Percentiles rank a stretch among this genome's conserved stretches.
These are phyloP conservation scores for Sylvia borin DNA, from an alignment of 2,797 vertebrate genomes.

Conservation along the genomic window DNA sequence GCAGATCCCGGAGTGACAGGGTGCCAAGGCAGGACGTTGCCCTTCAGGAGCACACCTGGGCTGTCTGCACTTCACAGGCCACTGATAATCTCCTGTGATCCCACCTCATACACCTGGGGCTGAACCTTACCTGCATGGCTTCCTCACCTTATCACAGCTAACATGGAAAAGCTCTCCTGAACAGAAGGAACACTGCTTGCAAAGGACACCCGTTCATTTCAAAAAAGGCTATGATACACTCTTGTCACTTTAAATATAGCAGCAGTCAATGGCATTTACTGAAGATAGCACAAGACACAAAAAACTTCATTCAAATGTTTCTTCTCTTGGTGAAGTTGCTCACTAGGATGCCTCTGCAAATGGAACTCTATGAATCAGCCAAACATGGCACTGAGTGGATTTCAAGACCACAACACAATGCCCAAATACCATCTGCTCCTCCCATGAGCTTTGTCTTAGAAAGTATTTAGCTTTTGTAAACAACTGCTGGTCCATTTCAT, in stretches of 20 bases:
- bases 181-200: neutral
- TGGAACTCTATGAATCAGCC: neutral
- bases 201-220: neutral
- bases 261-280: slow-evolving; percentile 17
- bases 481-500: slow-evolving; percentile 17
- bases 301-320: slow-evolving; percentile 11
- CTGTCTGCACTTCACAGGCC: neutral
- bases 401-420: neutral
- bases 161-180: slow-evolving; percentile 33
- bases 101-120: neutral
- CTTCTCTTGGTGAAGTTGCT: slow-evolving; percentile 8
- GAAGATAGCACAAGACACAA: slow-evolving; percentile 33
- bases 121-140: neutral
- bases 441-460: neutral
- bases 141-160: neutral
- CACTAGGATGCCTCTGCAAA: neutral
- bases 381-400: neutral
- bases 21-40: accelerated
- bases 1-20: neutral
- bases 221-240: slow-evolving; percentile 2
- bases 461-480: slow-evolving; percentile 19
- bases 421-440: neutral
- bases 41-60: neutral
- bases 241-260: slow-evolving; percentile 8
- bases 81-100: neutral